Conservation (phyloP, 2,888 invertebrate genomes). For the Synanthedon formicaeformis region DNA sequence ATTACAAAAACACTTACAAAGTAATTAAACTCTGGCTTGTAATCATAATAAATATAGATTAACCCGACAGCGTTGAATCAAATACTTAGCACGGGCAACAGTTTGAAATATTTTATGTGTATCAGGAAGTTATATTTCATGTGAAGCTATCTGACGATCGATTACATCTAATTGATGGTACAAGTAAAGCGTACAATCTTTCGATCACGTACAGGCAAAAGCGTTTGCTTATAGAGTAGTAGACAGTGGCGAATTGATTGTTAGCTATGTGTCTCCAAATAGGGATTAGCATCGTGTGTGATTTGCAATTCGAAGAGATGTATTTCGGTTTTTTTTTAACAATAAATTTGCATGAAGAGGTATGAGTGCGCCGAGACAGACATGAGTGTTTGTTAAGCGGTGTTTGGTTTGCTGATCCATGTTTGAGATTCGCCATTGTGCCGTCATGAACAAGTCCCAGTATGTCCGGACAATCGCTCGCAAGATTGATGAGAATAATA, state of each 20-base stretch:
- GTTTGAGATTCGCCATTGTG: constrained; percentile 46
- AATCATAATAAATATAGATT: background rate
- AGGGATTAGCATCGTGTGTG: background rate
- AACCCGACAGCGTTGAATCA: background rate
- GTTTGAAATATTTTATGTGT: constrained; percentile 9
- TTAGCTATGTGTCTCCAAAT: background rate
- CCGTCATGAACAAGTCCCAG: constrained; percentile 15
- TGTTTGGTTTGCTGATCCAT: constrained; percentile 41
- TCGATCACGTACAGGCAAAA: constrained; percentile 11
- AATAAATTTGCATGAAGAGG: constrained; percentile 36
- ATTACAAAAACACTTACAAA: background rate
- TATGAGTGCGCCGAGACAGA: constrained; percentile 24
- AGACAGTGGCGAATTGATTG: background rate
- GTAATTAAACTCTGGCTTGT: background rate
- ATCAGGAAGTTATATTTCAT: constrained; percentile 16
- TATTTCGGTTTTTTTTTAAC: constrained; percentile 16
- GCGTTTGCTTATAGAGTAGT: background rate
- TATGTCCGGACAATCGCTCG: constrained; percentile 1
- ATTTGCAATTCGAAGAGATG: constrained; percentile 1
- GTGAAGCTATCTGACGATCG: constrained; percentile 11
- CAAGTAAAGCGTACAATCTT: constrained; percentile 9
- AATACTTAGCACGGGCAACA: background rate
- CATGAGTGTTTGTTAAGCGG: constrained; percentile 32
- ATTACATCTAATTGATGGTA: constrained; percentile 12
- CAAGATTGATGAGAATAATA: background rate